These are phyloP conservation scores for Coracopsis vasa DNA, from an alignment of 2,113 vertebrate genomes.

Conservation along the genomic window DNA sequence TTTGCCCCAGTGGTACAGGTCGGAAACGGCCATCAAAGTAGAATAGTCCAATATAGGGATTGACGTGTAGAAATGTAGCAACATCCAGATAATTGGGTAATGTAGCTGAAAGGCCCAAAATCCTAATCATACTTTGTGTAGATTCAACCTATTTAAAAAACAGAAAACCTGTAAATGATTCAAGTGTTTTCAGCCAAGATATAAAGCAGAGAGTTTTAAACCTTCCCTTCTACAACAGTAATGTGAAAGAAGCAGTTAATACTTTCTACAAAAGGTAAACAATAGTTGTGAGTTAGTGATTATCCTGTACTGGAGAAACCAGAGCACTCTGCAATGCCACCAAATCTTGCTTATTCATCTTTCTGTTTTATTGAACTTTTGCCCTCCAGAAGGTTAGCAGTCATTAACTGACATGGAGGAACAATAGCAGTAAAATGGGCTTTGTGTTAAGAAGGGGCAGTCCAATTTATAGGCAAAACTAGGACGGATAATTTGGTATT, in stretches of 20 bases:
- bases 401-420: not conserved
- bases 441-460: not conserved
- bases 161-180: not conserved
- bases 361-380: not conserved
- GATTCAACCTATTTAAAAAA: slow-evolving; percentile 87
- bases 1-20: slow-evolving; percentile 94
- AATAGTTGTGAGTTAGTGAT: not conserved
- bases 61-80: slow-evolving; percentile 92
- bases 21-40: slow-evolving; percentile 96
- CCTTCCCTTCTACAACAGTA: not conserved
- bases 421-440: not conserved
- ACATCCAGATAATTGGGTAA: slow-evolving; percentile 97
- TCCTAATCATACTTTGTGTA: slow-evolving; percentile 98
- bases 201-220: not conserved
- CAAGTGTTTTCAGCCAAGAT: not conserved
- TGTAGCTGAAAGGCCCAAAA: slow-evolving; percentile 95
- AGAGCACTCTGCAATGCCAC: not conserved
- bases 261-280: not conserved
- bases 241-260: not conserved
- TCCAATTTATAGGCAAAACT: not conserved
- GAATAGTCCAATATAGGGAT: slow-evolving; percentile 95
- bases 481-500: not conserved
- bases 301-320: not conserved
- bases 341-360: not conserved
- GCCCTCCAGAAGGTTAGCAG: not conserved